Base-by-base conservation (phyloP, 2,888 invertebrate species). In the Sussaba pulchella region DNA sequence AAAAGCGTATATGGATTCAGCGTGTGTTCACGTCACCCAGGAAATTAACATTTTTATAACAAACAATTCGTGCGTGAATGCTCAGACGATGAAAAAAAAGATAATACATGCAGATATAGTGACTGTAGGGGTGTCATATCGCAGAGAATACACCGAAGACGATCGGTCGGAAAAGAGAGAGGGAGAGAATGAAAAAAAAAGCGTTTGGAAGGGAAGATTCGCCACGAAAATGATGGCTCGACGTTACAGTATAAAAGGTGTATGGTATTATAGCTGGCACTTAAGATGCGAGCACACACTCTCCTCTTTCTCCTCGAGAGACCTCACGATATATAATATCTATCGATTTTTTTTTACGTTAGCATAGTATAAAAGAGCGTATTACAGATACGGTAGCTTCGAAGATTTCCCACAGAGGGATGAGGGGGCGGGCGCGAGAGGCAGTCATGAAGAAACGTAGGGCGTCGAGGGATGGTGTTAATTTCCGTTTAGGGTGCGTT, bases 401-500 rank as follows among this genome's bases (percentile, higher is more conserved):
- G 41, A 69, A 69, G 57, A 19, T 80, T 41, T 69, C 66, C 17
- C 19, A 9, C 67, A 24, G 36, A 14, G 47, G 21, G 21, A 57
- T 57, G 73, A 45, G 41, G 14, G 36, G 8, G 1, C 41, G 43
- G 17, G 39, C 41, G n/a, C 9, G 14, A n/a, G 31, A 26, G 8
- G 26, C 50, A 26, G 41, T 12, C 52, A 41, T 21, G 64, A 59
- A 36, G 43, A 19, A 63, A 50, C 6, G 47, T 19, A 24, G 50
- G 73, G 71, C 63, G 64, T 47, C 12, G 69, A 74, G 70, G 75
- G 82, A 72, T 85, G 87, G 90, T 91, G 91, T 91, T 91, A 91
- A 91, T 91, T 91, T 91, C 91, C 91, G 91, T 89, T 91, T 88
- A 89, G 89, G 88, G 88, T 87, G 84, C 88, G 88, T 89, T 88